phyloP scores from a whole-genome alignment of 2,797 vertebrate genomes.

The Babyrousa celebensis region DNA sequence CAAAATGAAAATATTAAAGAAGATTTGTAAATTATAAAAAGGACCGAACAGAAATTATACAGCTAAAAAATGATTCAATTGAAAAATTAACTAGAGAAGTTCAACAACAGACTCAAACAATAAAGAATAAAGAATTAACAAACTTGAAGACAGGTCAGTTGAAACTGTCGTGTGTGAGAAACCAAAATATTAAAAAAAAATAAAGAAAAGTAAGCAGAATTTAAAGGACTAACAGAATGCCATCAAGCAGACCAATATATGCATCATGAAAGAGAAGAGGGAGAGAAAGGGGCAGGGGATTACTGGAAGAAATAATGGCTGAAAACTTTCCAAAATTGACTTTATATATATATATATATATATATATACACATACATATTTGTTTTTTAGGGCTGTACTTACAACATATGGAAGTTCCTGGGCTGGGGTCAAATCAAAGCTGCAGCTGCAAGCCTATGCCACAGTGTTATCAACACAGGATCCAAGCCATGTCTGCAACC shows the following conservation, averaged over 20 bases:
- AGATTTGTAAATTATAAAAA: neutral
- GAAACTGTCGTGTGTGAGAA: neutral
- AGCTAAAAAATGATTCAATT: neutral
- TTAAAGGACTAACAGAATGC: neutral
- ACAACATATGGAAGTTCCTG: too few relatives aligned
- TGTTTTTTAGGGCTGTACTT: too few relatives aligned
- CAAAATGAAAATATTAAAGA: neutral
- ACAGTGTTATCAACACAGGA: too few relatives aligned
- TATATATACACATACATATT: neutral
- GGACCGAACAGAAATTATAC: neutral
- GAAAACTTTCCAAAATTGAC: neutral
- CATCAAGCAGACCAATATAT: neutral
- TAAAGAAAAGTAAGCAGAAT: neutral
- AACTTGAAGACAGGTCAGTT: neutral
- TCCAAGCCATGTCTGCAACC: too few relatives aligned
- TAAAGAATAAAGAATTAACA: neutral
- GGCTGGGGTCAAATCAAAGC: too few relatives aligned
- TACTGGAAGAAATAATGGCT: neutral
- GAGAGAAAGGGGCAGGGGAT: neutral
- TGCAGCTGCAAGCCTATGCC: too few relatives aligned
- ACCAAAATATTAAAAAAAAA: neutral
- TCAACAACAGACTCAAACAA: neutral
- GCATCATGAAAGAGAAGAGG: neutral
- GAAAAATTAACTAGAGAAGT: neutral
- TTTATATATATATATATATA: neutral